Evolutionary conservation across 2,888 invertebrate genomes (phyloP), one percentile per base, ranked within the genome.

Genomic region (Stenodema calcarata): DNA sequence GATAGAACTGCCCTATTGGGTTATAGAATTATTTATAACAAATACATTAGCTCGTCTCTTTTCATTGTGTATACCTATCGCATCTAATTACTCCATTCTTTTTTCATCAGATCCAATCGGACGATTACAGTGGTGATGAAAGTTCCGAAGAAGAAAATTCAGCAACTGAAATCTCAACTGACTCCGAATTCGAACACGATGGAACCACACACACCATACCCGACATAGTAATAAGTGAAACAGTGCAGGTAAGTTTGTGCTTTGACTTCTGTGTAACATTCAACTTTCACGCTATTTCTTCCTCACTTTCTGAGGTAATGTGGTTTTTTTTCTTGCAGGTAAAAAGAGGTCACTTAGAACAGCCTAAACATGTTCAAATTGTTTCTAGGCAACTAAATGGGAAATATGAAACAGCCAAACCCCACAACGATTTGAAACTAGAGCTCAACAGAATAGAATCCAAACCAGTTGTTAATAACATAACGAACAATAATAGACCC

Each of bases 91-190:
- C 35, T 27, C 50, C 86, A 30, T 76, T n/a, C 42, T n/a, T 18
- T 16, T 14, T 50, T 47, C 78, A 91, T 70, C 91, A 95, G 95
- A 93, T 95, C 89, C 94, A 94, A 89, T 94, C 94, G 87, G 94
- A 94, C 89, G 94, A 94, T 75, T 88, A 89, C 82, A 88, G 88
- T 92, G 92, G 88, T 28, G 88, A 88, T 54, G 87, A 86, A 47
- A 88, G 88, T 81, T 85, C 87, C n/a, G 88, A 88, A 62, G 89
- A 89, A 76, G 94, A 95, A 89, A 97, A 97, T 90, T 97, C 96
- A 9, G 97, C 96, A 1, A 97, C 97, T 0, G 97, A 97, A 92
- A 97, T 97, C 89, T 97, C 97, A 78, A 97, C 97, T 0, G 97
- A 97, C 92, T 97, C 97, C 35, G 97, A 97, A 92, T 97, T 97